phyloP scores from a whole-genome alignment of 2,113 vertebrate species.

The Chaetops frenatus region DNA sequence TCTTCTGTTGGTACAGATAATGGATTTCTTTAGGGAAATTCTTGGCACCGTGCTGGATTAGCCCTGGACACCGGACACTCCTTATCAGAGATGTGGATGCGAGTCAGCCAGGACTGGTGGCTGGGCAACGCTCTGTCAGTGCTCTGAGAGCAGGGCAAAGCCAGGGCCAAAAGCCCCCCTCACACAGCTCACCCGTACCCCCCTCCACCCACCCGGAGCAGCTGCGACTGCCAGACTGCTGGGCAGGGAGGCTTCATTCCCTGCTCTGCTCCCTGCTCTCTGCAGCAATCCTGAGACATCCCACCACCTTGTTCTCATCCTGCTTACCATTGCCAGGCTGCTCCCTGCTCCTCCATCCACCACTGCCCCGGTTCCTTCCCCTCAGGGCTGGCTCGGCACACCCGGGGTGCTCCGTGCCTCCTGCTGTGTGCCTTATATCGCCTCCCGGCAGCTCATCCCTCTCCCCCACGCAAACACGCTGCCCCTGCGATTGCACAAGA shows the following conservation, averaged over 20 bases:
- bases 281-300: not conserved
- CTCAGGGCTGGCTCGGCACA: rapidly evolving
- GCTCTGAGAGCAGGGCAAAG: not conserved
- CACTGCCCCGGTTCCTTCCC: not conserved
- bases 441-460: not conserved
- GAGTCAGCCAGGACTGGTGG: not conserved
- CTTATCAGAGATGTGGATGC: not conserved
- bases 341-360: not conserved
- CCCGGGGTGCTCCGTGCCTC: rapidly evolving
- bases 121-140: not conserved
- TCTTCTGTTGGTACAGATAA: not conserved
- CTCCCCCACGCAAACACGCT: not conserved
- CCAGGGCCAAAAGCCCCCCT: not conserved
- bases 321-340: not conserved
- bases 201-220: rapidly evolving
- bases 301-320: not conserved
- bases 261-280: rapidly evolving
- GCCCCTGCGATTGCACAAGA: not conserved
- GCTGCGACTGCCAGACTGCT: not conserved
- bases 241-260: not conserved
- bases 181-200: rapidly evolving
- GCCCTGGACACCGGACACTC: not conserved
- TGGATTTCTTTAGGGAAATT: not conserved
- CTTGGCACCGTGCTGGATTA: not conserved
- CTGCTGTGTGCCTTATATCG: not conserved